phyloP scores from a whole-genome alignment of 37 sponge, comb jelly and placozoan species.

The Crambe crambe region DNA sequence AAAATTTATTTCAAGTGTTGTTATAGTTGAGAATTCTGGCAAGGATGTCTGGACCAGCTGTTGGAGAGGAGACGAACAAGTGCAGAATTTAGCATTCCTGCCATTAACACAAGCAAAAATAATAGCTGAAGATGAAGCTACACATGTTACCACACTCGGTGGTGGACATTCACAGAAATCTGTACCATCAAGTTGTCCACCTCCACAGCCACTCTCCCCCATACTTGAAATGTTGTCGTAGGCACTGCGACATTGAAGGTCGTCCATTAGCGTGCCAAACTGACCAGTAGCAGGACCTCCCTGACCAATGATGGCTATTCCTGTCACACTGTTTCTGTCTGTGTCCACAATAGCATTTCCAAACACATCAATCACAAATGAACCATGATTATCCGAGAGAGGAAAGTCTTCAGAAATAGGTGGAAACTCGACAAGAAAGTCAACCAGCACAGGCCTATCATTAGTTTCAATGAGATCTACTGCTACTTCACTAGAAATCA shows the following conservation, averaged over 20 bases:
- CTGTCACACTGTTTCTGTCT: slow-evolving; percentile 19
- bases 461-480: slow-evolving; percentile 30
- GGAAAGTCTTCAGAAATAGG: slow-evolving; percentile 45
- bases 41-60: background rate
- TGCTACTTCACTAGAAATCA: background rate
- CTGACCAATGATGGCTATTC: slow-evolving; percentile 43
- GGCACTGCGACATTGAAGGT: background rate
- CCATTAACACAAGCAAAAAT: background rate
- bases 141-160: background rate
- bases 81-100: background rate
- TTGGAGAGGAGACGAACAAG: background rate
- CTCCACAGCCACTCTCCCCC: background rate
- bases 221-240: background rate
- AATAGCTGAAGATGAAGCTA: background rate
- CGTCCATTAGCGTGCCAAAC: background rate
- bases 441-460: slow-evolving; percentile 34
- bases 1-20: background rate
- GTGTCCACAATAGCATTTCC: slow-evolving; percentile 35
- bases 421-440: slow-evolving; percentile 1
- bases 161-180: slow-evolving; percentile 1
- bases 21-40: slow-evolving; percentile 1
- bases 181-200: background rate
- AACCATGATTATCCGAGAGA: slow-evolving; percentile 24
- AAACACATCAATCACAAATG: slow-evolving; percentile 28
- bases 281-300: background rate